phyloP scores from a whole-genome alignment of 2,888 invertebrate genomes.

The Nowickia ferox region DNA sequence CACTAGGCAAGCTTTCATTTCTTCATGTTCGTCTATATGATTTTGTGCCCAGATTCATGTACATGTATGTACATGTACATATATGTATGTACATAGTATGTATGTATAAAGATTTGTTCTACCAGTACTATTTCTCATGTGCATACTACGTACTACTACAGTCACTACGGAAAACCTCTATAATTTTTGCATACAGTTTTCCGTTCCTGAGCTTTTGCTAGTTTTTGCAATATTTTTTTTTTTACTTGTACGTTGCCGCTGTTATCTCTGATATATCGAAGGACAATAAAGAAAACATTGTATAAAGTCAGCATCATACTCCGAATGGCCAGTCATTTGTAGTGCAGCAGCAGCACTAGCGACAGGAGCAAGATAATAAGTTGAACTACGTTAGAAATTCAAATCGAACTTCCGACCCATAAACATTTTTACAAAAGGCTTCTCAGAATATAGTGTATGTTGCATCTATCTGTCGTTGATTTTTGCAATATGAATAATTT shows the following conservation, averaged over 20 bases:
- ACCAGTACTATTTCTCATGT: not conserved
- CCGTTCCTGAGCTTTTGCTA: conserved; percentile 39
- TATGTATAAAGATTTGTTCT: not conserved
- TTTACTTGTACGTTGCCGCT: conserved; percentile 23
- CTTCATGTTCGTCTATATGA: not conserved
- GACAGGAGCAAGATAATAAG: conserved; percentile 40
- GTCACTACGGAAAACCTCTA: conserved; percentile 14
- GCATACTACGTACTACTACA: not conserved
- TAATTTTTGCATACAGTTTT: conserved; percentile 54
- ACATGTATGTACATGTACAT: too few relatives aligned
- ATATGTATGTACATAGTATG: not conserved
- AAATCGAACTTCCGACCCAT: conserved; percentile 42
- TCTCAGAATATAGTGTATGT: not conserved
- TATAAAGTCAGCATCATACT: conserved; percentile 13
- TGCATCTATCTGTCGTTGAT: not conserved
- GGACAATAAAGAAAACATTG: conserved; percentile 37
- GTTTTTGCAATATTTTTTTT: conserved; percentile 33
- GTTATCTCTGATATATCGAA: conserved; percentile 60
- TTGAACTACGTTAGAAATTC: conserved; percentile 46
- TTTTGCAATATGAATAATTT: conserved; percentile 17
- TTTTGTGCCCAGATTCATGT: not conserved
- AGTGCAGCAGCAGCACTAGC: conserved; percentile 14
- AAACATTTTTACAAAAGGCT: conserved; percentile 31
- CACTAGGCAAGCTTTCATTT: not conserved
- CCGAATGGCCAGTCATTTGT: conserved; percentile 50